Evolutionary conservation across 2,888 invertebrate genomes (phyloP).

Genomic region (Chirona hameri): DNA sequence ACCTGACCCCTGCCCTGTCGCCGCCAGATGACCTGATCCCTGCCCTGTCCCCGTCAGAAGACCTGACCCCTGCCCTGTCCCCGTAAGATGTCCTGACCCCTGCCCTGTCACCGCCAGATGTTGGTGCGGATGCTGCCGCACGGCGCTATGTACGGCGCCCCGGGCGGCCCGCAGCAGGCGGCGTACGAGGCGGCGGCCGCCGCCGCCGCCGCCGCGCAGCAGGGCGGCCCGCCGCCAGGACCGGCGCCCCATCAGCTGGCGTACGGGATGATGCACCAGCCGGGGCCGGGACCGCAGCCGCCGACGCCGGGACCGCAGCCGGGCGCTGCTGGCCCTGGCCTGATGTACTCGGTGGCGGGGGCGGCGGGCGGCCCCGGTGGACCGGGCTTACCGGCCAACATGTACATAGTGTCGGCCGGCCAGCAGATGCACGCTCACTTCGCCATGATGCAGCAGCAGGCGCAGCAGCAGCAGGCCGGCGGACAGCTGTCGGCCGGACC

Average conservation of each 20-base stretch:
- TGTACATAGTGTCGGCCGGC: slow-evolving; percentile 22
- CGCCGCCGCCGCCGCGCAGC: not conserved
- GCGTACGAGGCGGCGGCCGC: not conserved
- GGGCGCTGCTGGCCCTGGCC: not conserved
- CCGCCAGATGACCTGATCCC: no score
- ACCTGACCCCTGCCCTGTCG: not conserved
- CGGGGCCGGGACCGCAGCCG: not conserved
- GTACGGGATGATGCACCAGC: slow-evolving; percentile 4
- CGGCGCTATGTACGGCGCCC: not conserved
- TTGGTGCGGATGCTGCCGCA: not conserved
- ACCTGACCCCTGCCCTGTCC: not conserved
- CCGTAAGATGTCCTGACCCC: no score
- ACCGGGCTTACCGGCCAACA: not conserved
- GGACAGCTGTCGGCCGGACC: not conserved
- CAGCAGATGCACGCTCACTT: not conserved
- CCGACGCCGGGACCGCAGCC: not conserved
- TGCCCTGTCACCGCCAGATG: not conserved
- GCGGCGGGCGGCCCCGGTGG: not conserved
- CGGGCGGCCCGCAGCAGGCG: not conserved
- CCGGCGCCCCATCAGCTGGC: not conserved
- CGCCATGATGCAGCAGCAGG: not conserved
- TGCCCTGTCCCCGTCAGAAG: not conserved
- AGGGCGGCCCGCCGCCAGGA: slow-evolving; percentile 1
- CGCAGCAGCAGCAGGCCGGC: not conserved
- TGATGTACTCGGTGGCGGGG: not conserved